Evolutionary conservation across 35 echinoderm and acorn worm species (phyloP).

Genomic region (Ptychodera flava): DNA sequence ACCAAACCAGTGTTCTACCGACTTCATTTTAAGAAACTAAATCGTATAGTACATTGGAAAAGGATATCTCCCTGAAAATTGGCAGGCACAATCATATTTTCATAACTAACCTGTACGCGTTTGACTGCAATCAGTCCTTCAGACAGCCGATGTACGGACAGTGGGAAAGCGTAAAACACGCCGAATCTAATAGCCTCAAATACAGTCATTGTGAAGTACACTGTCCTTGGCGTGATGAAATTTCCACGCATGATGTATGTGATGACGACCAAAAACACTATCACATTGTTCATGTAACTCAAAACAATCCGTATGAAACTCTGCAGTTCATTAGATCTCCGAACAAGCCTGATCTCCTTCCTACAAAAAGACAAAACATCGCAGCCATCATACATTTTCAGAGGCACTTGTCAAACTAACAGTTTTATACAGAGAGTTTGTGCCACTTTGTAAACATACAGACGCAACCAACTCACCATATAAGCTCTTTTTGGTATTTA

Average conservation of each 20-base stretch:
- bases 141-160: background rate
- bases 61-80: background rate
- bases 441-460: too few relatives aligned
- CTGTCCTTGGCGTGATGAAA: background rate
- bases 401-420: too few relatives aligned
- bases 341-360: too few relatives aligned
- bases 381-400: too few relatives aligned
- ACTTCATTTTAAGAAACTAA: too few relatives aligned
- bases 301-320: too few relatives aligned
- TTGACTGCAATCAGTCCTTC: background rate
- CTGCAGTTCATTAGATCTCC: too few relatives aligned
- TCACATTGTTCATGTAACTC: background rate
- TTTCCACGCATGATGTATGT: background rate
- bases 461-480: too few relatives aligned
- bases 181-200: background rate
- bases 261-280: background rate
- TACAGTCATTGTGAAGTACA: background rate
- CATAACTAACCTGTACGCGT: background rate
- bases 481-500: too few relatives aligned
- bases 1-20: too few relatives aligned
- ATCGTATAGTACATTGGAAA: background rate
- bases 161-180: background rate
- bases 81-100: background rate
- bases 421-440: too few relatives aligned
- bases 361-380: too few relatives aligned